These are phyloP conservation scores for Apotomis betuletana DNA, from an alignment of 2,888 invertebrate genomes.

Conservation along the genomic window DNA sequence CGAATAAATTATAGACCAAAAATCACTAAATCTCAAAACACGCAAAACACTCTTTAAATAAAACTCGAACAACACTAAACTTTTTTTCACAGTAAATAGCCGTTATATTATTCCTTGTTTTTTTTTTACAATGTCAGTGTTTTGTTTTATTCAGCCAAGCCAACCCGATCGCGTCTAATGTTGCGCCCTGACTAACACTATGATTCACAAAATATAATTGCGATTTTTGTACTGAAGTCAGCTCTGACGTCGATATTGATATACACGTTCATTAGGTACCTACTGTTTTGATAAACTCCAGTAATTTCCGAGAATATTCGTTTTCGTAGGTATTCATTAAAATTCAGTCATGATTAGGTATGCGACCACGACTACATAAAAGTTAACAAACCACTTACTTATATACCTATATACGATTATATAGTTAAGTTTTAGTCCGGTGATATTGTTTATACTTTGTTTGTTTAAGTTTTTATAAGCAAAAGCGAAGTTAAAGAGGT, in stretches of 20 bases:
- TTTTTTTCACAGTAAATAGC: too few relatives aligned
- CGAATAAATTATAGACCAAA: too few relatives aligned
- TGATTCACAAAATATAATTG: slow-evolving; percentile 30
- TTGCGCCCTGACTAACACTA: slow-evolving; percentile 20
- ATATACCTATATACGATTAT: too few relatives aligned
- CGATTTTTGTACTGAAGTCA: slow-evolving; percentile 12
- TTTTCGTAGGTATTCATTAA: slow-evolving; percentile 1
- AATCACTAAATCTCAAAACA: too few relatives aligned
- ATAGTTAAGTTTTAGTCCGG: too few relatives aligned
- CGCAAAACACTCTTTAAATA: too few relatives aligned
- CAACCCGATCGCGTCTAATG: slow-evolving; percentile 8
- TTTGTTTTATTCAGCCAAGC: not conserved
- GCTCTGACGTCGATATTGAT: slow-evolving; percentile 1
- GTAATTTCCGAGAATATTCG: slow-evolving; percentile 6
- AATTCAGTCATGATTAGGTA: not conserved
- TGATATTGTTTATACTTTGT: too few relatives aligned
- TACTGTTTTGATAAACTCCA: slow-evolving; percentile 10
- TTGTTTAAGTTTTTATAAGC: too few relatives aligned
- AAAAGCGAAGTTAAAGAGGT: too few relatives aligned
- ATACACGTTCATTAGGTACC: not conserved
- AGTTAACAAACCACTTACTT: too few relatives aligned
- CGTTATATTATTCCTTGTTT: not conserved
- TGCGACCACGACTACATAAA: not conserved
- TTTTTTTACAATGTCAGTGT: not conserved
- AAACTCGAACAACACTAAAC: too few relatives aligned